Base-by-base conservation (phyloP, 2,113 vertebrate genomes). In the Alethe castanea region DNA sequence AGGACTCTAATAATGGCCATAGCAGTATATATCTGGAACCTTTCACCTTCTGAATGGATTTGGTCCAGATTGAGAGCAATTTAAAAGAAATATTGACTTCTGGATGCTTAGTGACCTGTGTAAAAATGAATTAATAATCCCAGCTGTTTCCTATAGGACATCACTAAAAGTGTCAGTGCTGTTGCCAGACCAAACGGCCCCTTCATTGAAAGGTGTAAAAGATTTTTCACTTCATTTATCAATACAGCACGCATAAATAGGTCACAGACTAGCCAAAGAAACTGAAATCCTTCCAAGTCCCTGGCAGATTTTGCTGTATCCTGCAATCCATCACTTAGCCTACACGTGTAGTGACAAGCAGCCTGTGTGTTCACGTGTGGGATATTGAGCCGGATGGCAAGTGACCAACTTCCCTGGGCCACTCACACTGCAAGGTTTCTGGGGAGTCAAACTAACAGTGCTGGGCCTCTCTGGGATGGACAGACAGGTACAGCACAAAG, bases 121-220 rank as follows among this genome's bases (percentile, higher is more conserved):
- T 88, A 96, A 96, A 96, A 96, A 96, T 83, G 90, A 96, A 94
- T 96, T 95, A 94, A 96, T 96, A 97, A 96, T 90, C 76, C 47
- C 76, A 94, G 72, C 69, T 92, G 85, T 86, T 96, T 96, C 79
- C 60, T 96, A 90, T 14, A 81, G 86, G 72, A 92, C 64, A 95
- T 80, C 71, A 71, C 82, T 96, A 62, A 92, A 94, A 94, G 91
- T 91, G 85, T 88, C 95, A 92, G 67, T 22, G 42, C 56, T 90
- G 90, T 87, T 96, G 86, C 93, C 91, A 91, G 84, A 62, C 84
- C 61, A 53, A 92, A 95, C 6, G 0, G 40, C 77, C 86, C 72
- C 38, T 69, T 57, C 93, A 89, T 36, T 54, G 84, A 94, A 92
- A 97, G 90, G 71, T 60, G 76, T 42, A 81, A 94, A 95, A 93